A percentile compares a stretch with the other conserved stretches of the same genome.
phyloP scores from a whole-genome alignment of 2,797 vertebrate species.

The Pachyuromys duprasi region DNA sequence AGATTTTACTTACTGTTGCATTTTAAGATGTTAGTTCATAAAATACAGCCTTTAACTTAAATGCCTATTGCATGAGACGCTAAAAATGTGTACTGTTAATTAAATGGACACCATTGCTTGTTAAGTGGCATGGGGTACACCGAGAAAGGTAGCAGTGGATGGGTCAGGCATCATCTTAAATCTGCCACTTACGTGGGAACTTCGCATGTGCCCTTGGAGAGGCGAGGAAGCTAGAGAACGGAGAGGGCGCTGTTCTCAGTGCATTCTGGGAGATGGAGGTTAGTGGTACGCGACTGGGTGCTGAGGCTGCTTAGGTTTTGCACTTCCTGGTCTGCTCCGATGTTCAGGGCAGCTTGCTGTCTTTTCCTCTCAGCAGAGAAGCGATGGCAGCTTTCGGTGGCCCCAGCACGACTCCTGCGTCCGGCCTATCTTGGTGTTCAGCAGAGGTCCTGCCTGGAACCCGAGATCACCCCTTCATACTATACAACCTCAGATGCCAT shows the following conservation, averaged over 20 bases:
- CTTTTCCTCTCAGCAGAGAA: too few species aligned
- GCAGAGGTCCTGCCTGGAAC: too few species aligned
- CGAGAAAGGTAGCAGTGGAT: not conserved
- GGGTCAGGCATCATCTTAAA: not conserved
- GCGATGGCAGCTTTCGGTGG: too few species aligned
- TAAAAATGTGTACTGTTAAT: slow-evolving; percentile 19
- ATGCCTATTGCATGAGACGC: not conserved
- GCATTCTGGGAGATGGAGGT: not conserved
- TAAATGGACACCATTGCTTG: slow-evolving; percentile 13
- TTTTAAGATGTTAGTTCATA: slow-evolving; percentile 49
- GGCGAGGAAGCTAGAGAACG: not conserved
- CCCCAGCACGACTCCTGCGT: too few species aligned
- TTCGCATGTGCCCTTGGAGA: not conserved
- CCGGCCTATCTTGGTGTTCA: too few species aligned
- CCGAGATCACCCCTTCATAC: too few species aligned
- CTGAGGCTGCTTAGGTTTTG: too few species aligned
- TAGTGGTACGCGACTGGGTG: not conserved
- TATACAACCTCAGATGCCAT: too few species aligned
- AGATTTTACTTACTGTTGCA: slow-evolving; percentile 26
- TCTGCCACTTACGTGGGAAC: not conserved
- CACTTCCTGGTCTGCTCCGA: too few species aligned
- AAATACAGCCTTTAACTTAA: slow-evolving; percentile 28
- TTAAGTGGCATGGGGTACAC: not conserved
- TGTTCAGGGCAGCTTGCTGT: too few species aligned
- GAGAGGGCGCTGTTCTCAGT: too few species aligned